Conservation (phyloP, 2,797 vertebrate species). For the Myotis myotis region DNA sequence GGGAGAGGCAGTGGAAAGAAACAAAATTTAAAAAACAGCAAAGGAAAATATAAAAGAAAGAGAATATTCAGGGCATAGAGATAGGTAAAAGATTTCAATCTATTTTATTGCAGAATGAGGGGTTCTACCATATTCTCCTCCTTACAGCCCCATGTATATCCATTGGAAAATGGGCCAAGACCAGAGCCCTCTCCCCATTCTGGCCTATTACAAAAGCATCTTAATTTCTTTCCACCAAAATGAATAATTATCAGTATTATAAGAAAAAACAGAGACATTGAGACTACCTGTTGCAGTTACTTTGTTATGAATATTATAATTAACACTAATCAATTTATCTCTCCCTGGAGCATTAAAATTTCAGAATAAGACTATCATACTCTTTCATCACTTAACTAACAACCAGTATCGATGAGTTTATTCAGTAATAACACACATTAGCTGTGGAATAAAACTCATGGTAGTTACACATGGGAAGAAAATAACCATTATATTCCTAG, state of each 20-base stretch:
- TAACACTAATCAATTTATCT: not conserved
- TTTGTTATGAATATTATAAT: conserved; percentile 13
- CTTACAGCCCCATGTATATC: not conserved
- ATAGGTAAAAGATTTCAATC: not conserved
- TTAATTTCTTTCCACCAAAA: conserved; percentile 27
- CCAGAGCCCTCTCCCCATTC: not conserved
- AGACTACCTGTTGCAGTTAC: not conserved
- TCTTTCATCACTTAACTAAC: conserved; percentile 12
- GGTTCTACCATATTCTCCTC: not conserved
- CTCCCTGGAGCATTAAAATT: not conserved
- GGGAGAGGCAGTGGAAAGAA: not conserved
- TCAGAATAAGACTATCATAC: not conserved
- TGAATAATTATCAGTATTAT: not conserved
- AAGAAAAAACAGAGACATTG: not conserved
- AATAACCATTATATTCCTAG: not conserved
- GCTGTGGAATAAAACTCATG: conserved; percentile 5
- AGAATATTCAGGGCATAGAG: not conserved
- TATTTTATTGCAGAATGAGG: not conserved
- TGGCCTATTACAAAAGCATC: not conserved
- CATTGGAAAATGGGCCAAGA: not conserved
- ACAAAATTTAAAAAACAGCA: not conserved
- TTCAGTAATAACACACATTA: not conserved
- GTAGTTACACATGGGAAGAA: not conserved
- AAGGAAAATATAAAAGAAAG: conserved; percentile 80
- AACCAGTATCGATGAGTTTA: not conserved